Percentiles rank a stretch among this genome's conserved stretches.
phyloP scores from a whole-genome alignment of 2,113 vertebrate species.

The Gobio gobio region DNA sequence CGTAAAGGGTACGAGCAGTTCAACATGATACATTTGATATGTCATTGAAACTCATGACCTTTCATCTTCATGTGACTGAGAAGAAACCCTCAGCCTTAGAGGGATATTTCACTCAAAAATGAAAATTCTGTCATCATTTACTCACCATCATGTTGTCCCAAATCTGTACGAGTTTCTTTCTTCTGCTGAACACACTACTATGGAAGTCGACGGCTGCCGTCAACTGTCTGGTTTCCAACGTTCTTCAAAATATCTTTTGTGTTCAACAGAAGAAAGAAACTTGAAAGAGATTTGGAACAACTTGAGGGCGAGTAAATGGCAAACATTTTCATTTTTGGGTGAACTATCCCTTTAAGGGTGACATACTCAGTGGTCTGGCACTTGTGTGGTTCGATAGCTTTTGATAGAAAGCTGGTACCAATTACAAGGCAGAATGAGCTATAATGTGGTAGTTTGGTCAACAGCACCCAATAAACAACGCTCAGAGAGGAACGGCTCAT shows the following conservation, averaged over 20 bases:
- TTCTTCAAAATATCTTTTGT: too few species aligned
- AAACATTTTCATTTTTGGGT: too few species aligned
- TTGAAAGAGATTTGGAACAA: too few species aligned
- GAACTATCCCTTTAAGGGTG: neutral
- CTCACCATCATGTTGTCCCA: too few species aligned
- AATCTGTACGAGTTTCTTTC: too few species aligned
- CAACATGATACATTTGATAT: neutral
- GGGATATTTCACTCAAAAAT: too few species aligned
- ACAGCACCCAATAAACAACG: slow-evolving; percentile 3
- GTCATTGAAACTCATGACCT: neutral
- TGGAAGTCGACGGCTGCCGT: too few species aligned
- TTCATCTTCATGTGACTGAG: neutral
- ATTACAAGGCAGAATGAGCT: slow-evolving; percentile 39
- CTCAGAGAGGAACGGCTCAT: neutral
- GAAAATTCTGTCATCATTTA: too few species aligned
- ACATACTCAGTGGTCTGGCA: slow-evolving; percentile 35
- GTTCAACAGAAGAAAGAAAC: too few species aligned
- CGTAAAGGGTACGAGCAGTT: neutral
- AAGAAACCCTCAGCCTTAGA: neutral
- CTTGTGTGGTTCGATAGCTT: slow-evolving; percentile 51
- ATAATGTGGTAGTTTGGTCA: slow-evolving; percentile 18
- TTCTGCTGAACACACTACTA: too few species aligned
- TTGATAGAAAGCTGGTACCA: slow-evolving; percentile 23
- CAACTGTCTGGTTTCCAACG: too few species aligned
- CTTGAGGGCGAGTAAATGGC: too few species aligned